Evolutionary conservation across 2,113 vertebrate species (phyloP), one percentile per base, ranked within the genome.

Genomic region (Protomyctophum bolini): DNA sequence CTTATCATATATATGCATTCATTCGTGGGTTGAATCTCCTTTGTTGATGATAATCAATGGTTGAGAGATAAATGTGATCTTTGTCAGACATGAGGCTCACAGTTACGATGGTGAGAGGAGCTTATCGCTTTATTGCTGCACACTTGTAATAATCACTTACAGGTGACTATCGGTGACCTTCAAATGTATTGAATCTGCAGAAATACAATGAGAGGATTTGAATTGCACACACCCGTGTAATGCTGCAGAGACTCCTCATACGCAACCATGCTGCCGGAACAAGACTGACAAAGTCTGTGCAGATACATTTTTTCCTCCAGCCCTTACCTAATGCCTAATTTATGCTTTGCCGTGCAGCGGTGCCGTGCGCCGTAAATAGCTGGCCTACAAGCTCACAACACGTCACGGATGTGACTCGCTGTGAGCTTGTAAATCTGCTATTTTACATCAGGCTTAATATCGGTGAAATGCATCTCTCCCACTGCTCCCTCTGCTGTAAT

Each of bases 91-190:
- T 67, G 21, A 73, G n/a, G 49, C 70, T 84, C 72, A 76, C 62
- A 15, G 51, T 66, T 86, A 87, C 83, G 71, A 84, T 73, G 73
- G 75, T 66, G 72, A 82, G 86, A 85, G 77, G 47, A 83, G 85
- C 86, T 89, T 86, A 86, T 87, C 84, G 72, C 71, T 48, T 75
- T 70, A 70, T 56, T 81, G 77, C 82, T 75, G 77, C 70, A 68
- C 73, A 75, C 86, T 88, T 84, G 83, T 82, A 90, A 82, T 89
- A 91, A 91, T 91, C 86, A 90, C 90, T 91, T 87, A 89, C 72
- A 88, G 83, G 80, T 89, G 81, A 81, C 81, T 87, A 70, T 69
- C 66, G 75, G 59, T 87, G 89, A 89, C 89, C 88, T 91, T 92
- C 85, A 86, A 87, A 84, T 15, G 70, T 81, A 87, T 78, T 84